phyloP scores from a whole-genome alignment of 2,797 vertebrate genomes.

The Alcedo atthis region DNA sequence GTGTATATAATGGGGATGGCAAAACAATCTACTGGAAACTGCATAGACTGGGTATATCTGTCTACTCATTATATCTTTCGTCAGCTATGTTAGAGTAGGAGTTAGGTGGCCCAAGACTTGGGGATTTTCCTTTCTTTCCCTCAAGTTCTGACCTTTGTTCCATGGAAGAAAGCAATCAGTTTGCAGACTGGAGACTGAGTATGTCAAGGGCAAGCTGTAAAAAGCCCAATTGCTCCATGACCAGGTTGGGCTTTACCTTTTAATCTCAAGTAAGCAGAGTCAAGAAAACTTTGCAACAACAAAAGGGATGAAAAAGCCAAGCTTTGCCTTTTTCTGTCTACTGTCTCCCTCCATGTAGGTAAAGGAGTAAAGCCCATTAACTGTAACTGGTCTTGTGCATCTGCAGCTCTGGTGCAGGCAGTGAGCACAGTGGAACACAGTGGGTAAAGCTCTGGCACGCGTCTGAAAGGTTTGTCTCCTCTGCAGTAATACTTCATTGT shows the following conservation, averaged over 20 bases:
- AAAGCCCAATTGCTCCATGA: neutral
- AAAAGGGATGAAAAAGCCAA: neutral
- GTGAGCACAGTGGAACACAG: neutral
- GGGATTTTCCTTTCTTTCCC: neutral
- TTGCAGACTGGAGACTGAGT: neutral
- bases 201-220: neutral
- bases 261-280: neutral
- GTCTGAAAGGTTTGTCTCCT: neutral
- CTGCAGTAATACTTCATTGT: neutral
- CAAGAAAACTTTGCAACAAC: neutral
- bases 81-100: neutral
- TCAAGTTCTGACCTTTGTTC: neutral
- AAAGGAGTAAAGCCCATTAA: neutral
- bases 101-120: neutral
- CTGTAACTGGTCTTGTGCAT: neutral
- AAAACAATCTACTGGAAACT: neutral
- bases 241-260: neutral
- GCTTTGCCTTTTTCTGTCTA: neutral
- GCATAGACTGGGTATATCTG: neutral
- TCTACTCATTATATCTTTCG: neutral
- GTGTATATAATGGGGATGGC: neutral
- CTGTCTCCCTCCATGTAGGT: neutral
- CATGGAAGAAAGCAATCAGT: neutral
- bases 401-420: neutral
- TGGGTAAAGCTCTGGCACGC: neutral